A percentile compares a stretch with the other conserved stretches of the same genome.
These are phyloP conservation scores for Lagorchestes hirsutus DNA, from an alignment of 2,797 vertebrate genomes.

Conservation along the genomic window DNA sequence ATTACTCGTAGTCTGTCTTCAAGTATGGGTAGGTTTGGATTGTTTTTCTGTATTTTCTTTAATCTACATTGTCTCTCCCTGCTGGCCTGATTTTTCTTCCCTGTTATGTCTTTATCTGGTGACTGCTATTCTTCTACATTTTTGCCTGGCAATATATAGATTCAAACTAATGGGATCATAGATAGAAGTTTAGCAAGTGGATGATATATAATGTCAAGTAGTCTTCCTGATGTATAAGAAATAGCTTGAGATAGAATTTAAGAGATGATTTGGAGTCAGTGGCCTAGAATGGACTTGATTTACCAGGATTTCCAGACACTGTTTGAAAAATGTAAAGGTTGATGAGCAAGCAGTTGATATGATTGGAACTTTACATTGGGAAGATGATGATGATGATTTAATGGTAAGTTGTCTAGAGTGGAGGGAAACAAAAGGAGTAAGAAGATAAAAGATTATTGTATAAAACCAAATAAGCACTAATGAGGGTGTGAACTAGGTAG, in stretches of 20 bases:
- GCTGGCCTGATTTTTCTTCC: neutral
- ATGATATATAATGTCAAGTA: neutral
- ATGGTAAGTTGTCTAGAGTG: neutral
- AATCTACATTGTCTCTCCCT: neutral
- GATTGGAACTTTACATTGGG: neutral
- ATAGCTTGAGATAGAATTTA: neutral
- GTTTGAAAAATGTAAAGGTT: neutral
- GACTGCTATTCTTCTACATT: neutral
- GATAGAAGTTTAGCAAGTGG: neutral
- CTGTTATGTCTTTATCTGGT: neutral
- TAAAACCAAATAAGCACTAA: neutral
- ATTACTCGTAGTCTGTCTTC: too few species aligned
- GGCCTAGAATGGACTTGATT: neutral
- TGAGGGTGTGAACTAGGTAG: neutral
- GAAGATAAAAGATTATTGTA: neutral
- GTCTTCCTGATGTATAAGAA: neutral
- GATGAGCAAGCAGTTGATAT: neutral
- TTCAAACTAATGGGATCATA: neutral
- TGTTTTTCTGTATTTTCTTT: neutral
- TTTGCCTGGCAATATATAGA: neutral
- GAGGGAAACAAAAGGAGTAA: neutral
- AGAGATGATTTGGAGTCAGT: neutral
- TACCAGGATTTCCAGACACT: neutral
- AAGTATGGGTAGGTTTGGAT: too few species aligned
- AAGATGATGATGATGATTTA: neutral